These are phyloP conservation scores for Isotomurus palustris DNA, from an alignment of 2,888 invertebrate genomes.

Conservation along the genomic window DNA sequence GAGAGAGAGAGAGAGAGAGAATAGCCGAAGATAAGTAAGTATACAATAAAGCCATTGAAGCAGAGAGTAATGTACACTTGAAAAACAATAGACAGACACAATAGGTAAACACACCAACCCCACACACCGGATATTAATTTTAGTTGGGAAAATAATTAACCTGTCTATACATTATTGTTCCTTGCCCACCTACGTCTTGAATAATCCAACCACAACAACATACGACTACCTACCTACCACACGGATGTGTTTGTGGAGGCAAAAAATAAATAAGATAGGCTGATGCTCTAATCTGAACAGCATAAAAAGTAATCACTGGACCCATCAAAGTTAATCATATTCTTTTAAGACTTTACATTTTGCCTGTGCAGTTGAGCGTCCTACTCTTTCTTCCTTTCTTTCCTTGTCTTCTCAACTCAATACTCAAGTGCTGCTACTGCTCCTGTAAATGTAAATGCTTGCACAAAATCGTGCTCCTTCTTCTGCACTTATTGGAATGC, in stretches of 20 bases:
- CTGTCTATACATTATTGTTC: slow-evolving; percentile 10
- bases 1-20: slow-evolving; percentile 1
- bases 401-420: too few relatives aligned
- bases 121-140: slow-evolving; percentile 22
- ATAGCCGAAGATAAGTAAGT: neutral
- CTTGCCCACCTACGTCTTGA: slow-evolving; percentile 9
- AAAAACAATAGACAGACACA: slow-evolving; percentile 18
- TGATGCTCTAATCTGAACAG: neutral
- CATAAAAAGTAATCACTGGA: slow-evolving; percentile 4
- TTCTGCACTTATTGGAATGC: too few relatives aligned
- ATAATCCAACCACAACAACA: too few relatives aligned
- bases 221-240: slow-evolving; percentile 10
- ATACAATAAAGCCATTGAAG: slow-evolving; percentile 5
- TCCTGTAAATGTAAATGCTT: too few relatives aligned
- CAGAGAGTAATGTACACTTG: neutral
- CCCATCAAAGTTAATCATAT: slow-evolving; percentile 5
- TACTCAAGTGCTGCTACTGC: too few relatives aligned
- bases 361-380: too few relatives aligned
- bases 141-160: slow-evolving; percentile 17
- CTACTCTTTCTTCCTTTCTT: too few relatives aligned
- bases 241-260: neutral
- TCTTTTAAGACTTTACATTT: neutral
- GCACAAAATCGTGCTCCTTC: too few relatives aligned
- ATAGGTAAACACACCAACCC: slow-evolving; percentile 18
- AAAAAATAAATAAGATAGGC: neutral